phyloP scores from a whole-genome alignment of 2,113 vertebrate genomes.

The Columbina picui region DNA sequence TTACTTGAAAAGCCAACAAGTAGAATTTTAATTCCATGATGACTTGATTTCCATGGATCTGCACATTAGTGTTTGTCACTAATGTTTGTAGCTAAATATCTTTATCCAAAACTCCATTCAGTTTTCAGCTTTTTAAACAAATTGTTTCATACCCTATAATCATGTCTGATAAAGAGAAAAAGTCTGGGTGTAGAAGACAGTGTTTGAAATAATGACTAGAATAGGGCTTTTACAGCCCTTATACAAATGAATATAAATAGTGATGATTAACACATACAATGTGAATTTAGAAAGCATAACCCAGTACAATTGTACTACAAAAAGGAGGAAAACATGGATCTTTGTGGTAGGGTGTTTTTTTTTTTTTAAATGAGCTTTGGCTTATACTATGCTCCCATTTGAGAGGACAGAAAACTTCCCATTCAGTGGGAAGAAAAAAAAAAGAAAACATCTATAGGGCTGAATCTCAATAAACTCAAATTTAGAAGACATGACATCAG shows the following conservation, averaged over 20 bases:
- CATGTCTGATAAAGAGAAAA: not conserved
- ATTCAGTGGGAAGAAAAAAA: not conserved
- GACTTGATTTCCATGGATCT: not conserved
- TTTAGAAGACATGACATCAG: not conserved
- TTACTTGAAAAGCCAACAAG: not conserved
- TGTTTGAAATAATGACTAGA: constrained; percentile 16
- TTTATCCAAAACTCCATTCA: constrained; percentile 10
- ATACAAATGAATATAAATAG: constrained; percentile 34
- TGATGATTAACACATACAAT: not conserved
- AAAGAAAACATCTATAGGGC: not conserved
- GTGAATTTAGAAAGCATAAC: not conserved
- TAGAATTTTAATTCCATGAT: not conserved
- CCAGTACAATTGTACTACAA: not conserved
- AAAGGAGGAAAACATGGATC: not conserved
- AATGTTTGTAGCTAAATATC: constrained; percentile 23
- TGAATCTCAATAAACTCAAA: not conserved
- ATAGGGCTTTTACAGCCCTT: not conserved
- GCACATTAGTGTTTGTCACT: not conserved
- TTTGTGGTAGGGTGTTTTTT: not conserved
- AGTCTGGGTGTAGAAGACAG: not conserved
- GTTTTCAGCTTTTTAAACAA: constrained; percentile 1
- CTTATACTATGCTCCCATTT: not conserved
- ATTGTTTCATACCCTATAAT: constrained; percentile 20
- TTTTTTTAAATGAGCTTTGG: not conserved
- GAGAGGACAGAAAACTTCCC: not conserved